phyloP scores from a whole-genome alignment of 2,888 invertebrate genomes.

The Heliconius aoede region DNA sequence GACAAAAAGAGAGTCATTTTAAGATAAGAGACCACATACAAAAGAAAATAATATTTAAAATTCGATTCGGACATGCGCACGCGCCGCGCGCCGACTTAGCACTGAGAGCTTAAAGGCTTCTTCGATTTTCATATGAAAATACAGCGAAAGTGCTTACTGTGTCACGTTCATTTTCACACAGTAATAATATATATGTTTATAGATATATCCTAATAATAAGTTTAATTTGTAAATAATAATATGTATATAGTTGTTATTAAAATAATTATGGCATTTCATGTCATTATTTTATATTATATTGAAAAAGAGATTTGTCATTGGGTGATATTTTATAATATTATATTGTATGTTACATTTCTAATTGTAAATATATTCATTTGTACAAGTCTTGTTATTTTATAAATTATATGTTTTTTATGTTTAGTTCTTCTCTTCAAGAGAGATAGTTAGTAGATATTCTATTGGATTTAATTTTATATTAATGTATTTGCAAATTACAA shows the following conservation, averaged over 20 bases:
- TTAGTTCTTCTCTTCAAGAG: background rate
- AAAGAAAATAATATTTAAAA: conserved; percentile 9
- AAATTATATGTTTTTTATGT: background rate
- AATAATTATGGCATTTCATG: conserved; percentile 18
- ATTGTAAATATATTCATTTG: background rate
- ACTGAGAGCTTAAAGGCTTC: conserved; percentile 69
- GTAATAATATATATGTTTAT: conserved; percentile 56
- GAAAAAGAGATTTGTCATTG: conserved; percentile 20
- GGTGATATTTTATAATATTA: background rate
- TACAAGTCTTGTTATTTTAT: background rate
- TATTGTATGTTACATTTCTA: background rate
- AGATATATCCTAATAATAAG: conserved; percentile 45
- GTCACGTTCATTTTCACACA: conserved; percentile 55
- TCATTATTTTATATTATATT: background rate
- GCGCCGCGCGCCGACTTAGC: conserved; percentile 57
- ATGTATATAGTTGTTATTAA: conserved; percentile 18
- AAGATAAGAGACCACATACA: conserved; percentile 21
- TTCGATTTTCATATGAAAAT: conserved; percentile 66
- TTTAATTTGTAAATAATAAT: too few relatives aligned
- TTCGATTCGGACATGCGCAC: conserved; percentile 55
- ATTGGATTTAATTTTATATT: background rate
- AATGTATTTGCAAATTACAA: background rate
- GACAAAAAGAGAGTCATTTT: conserved; percentile 50
- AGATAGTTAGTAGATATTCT: background rate
- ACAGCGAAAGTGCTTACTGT: conserved; percentile 70